Base-by-base conservation (phyloP, 2,113 vertebrate species). In the Tenrec ecaudatus region DNA sequence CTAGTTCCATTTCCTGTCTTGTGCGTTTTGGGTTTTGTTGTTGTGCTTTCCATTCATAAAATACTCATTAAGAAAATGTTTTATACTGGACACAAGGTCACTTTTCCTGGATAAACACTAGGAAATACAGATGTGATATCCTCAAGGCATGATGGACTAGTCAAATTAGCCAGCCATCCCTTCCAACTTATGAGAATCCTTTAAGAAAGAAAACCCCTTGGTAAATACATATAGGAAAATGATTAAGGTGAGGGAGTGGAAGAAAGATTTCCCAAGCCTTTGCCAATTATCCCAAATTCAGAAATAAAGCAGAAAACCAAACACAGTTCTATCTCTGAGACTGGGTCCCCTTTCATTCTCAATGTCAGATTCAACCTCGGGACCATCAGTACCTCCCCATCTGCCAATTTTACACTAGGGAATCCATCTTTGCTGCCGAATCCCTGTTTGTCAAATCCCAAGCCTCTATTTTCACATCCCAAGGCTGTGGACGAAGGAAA, bases 281-380 rank as follows among this genome's bases (percentile, higher is more conserved):
- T 25, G 16, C 4, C 66, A 17, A 0, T 6, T 5, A 20, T 10
- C 19, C 6, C 75, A 57, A 4, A 20, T 2, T 36, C 10, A 1
- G 2, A 5, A 36, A 9, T 1, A 29, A 10, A 20, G 15, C n/a
- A 62, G 64, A 31, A 2, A 6, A 33, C 1, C 6, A 33, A n/a
- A 31, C 0, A 23, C 6, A 0, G 25, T 29, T 73, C 31, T 36
- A 40, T 40, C 40, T 40, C 40, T 40, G 40, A 40, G 40, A 40
- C 40, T 40, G 40, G 40, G 3, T 40, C 40, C 40, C 40, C 40
- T 40, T 40, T 40, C 40, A 40, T 7, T 40, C 4, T 40, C 40
- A 40, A 40, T 40, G 40, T 40, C 40, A 40, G 40, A 40, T 40
- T 40, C 40, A 40, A 40, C 7, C 40, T 40, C 40, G 7, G 40